These are phyloP conservation scores for Drosophila chauvacae DNA, from an alignment of 1,140 invertebrate genomes.

Conservation along the genomic window DNA sequence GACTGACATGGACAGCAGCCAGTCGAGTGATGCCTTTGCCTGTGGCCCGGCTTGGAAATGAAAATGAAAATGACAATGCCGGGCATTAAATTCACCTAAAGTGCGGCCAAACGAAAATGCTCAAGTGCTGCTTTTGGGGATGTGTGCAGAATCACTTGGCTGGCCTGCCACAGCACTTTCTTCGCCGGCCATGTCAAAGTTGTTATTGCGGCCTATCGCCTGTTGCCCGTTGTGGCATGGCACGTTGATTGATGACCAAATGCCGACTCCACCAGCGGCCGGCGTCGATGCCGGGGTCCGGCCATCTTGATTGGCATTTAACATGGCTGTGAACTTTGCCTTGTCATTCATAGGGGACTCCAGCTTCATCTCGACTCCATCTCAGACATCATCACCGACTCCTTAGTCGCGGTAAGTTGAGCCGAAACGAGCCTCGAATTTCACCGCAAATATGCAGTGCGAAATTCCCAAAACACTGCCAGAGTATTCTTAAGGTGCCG, in stretches of 20 bases:
- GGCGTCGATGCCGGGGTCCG: slow-evolving; percentile 25
- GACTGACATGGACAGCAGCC: slow-evolving; percentile 26
- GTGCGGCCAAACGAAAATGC: slow-evolving; percentile 43
- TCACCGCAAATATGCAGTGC: slow-evolving; percentile 45
- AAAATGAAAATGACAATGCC: slow-evolving; percentile 33
- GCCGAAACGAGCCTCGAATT: slow-evolving; percentile 27
- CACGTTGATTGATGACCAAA: slow-evolving; percentile 70
- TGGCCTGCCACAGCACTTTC: slow-evolving; percentile 43
- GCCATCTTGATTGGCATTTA: slow-evolving; percentile 73
- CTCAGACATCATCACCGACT: background rate
- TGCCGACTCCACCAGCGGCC: slow-evolving; percentile 42
- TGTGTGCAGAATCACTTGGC: slow-evolving; percentile 41
- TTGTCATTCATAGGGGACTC: slow-evolving; percentile 34
- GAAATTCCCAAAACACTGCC: slow-evolving; percentile 1
- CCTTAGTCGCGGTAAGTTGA: slow-evolving; percentile 1
- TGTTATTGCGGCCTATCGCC: slow-evolving; percentile 44
- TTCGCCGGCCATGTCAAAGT: slow-evolving; percentile 51
- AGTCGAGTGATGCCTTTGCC: slow-evolving; percentile 23
- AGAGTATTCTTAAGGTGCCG: slow-evolving; percentile 32
- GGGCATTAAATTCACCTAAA: slow-evolving; percentile 65
- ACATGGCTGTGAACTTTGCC: slow-evolving; percentile 72
- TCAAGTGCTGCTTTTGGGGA: slow-evolving; percentile 41
- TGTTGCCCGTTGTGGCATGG: slow-evolving; percentile 33
- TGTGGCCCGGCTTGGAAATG: slow-evolving; percentile 21
- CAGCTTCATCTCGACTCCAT: background rate